Evolutionary conservation across 2,888 invertebrate species (phyloP).

Genomic region (Diarsia mendica): DNA sequence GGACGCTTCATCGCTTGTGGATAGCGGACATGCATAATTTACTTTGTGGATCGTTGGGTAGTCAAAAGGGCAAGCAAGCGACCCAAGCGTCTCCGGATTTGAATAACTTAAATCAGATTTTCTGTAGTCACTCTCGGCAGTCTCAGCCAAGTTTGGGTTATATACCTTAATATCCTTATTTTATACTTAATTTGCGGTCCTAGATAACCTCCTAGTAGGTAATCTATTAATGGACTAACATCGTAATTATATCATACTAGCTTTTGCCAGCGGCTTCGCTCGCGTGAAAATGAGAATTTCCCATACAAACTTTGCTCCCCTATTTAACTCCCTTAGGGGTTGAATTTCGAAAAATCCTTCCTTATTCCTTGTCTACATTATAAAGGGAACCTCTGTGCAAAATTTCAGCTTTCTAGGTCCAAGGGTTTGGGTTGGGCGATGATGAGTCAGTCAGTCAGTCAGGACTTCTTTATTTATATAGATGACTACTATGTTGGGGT

Average conservation of each 20-base stretch:
- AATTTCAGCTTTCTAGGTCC: no score
- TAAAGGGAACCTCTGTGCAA: no score
- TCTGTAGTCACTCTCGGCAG: background rate
- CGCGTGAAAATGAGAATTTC: no score
- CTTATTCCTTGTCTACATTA: no score
- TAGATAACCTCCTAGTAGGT: background rate
- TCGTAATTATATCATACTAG: background rate
- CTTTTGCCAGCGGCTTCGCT: no score
- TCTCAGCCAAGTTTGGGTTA: background rate
- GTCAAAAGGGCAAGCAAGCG: conserved; percentile 7
- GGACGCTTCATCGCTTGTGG: background rate
- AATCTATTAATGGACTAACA: background rate
- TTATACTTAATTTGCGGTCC: no score
- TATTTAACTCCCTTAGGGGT: no score
- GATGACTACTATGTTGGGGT: background rate
- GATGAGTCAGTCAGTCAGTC: no score
- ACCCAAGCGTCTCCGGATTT: conserved; percentile 11
- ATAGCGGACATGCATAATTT: conserved; percentile 12
- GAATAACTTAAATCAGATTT: conserved; percentile 22
- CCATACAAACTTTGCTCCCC: no score
- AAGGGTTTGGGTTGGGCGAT: no score
- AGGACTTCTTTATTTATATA: no score
- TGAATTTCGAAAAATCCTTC: no score
- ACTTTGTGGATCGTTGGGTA: background rate
- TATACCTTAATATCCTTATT: background rate